Conservation (phyloP, 2,113 vertebrate genomes). For the Furnarius figulus region DNA sequence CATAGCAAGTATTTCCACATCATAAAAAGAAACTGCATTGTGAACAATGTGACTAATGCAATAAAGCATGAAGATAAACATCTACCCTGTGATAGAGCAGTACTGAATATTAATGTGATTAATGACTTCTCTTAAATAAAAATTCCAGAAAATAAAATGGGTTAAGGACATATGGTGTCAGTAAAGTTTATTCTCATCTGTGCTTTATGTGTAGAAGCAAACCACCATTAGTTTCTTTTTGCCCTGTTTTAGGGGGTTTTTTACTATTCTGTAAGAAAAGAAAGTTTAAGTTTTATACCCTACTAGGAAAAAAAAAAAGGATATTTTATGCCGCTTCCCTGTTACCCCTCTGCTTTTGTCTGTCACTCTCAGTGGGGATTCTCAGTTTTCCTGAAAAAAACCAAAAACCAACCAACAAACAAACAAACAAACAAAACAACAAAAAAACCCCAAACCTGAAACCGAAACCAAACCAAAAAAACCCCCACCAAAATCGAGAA, state of each 20-base stretch:
- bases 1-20: slow-evolving; percentile 28
- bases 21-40: slow-evolving; percentile 55
- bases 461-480: neutral
- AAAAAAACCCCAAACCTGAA: too few species aligned
- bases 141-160: neutral
- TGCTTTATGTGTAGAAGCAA: neutral
- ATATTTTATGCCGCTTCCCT: neutral
- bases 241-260: accelerated
- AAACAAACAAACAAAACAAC: too few species aligned
- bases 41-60: slow-evolving; percentile 59
- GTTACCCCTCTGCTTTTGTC: neutral
- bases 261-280: neutral
- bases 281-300: neutral
- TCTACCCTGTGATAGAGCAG: slow-evolving; percentile 43
- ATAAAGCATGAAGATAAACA: slow-evolving; percentile 60
- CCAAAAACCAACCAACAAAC: too few species aligned
- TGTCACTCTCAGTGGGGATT: neutral
- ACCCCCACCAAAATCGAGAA: accelerated
- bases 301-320: neutral
- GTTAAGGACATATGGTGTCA: neutral
- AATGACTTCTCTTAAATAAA: slow-evolving; percentile 28
- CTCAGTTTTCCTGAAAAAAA: neutral
- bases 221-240: accelerated
- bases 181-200: neutral
- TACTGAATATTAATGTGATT: neutral